A percentile compares a stretch with the other conserved stretches of the same genome.
These are phyloP conservation scores for Cherax quadricarinatus DNA, from an alignment of 1,140 invertebrate species.

Conservation along the genomic window DNA sequence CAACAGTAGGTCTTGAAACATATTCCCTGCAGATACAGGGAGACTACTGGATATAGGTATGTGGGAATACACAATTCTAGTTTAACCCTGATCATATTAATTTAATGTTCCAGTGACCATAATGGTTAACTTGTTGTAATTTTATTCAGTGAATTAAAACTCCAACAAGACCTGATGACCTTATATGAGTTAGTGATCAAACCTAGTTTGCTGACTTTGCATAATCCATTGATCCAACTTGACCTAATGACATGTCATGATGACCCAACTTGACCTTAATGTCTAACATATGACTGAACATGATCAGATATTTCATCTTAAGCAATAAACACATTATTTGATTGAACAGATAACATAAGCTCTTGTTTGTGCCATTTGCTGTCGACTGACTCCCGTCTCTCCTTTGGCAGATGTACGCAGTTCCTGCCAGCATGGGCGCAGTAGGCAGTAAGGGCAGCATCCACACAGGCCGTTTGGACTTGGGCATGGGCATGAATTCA, in stretches of 20 bases:
- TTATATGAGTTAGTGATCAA: background rate
- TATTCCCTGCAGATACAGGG: no score
- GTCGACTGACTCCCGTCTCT: slow-evolving; percentile 30
- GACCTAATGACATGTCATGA: background rate
- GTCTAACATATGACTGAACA: background rate
- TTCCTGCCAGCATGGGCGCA: background rate
- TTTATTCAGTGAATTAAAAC: no score
- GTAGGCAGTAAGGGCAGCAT: slow-evolving; percentile 18
- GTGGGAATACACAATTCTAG: no score
- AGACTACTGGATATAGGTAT: no score
- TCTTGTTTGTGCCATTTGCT: background rate
- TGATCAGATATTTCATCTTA: background rate
- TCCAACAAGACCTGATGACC: background rate
- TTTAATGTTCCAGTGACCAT: no score
- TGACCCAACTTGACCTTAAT: background rate
- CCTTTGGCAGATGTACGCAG: slow-evolving; percentile 25
- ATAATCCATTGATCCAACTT: background rate
- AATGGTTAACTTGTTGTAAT: no score
- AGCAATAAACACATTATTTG: background rate
- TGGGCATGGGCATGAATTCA: background rate
- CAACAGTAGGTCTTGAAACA: no score
- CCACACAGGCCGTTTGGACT: background rate
- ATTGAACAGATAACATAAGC: background rate
- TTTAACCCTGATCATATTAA: no score
- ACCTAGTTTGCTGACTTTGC: no score